Evolutionary conservation across 2,888 invertebrate genomes (phyloP).

Genomic region (Philhelius pedissequus): DNA sequence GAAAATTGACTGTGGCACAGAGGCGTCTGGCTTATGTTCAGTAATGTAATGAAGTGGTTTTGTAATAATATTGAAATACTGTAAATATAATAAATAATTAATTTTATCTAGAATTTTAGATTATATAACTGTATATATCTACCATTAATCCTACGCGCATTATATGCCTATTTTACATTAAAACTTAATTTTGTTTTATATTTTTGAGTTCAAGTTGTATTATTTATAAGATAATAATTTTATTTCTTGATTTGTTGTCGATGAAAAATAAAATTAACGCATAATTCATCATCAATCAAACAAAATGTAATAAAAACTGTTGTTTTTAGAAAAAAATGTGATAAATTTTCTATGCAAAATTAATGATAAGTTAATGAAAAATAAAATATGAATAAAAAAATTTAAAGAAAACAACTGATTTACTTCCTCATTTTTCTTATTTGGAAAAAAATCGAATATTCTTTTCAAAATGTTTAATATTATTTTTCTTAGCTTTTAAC

Average conservation of each 20-base stretch:
- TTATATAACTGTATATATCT: slow-evolving; percentile 28
- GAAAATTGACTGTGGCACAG: slow-evolving; percentile 86
- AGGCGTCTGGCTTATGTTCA: slow-evolving; percentile 91
- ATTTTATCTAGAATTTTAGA: slow-evolving; percentile 20
- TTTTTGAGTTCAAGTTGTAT: slow-evolving; percentile 34
- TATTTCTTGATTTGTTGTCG: slow-evolving; percentile 21
- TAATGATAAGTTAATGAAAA: slow-evolving; percentile 29
- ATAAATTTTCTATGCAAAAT: slow-evolving; percentile 56
- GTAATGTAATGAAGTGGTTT: slow-evolving; percentile 83
- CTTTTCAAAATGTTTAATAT: background rate
- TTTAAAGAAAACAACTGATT: slow-evolving; percentile 44
- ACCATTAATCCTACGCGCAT: slow-evolving; percentile 31
- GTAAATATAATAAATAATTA: slow-evolving; percentile 49
- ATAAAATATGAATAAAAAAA: slow-evolving; percentile 47
- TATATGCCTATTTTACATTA: slow-evolving; percentile 19
- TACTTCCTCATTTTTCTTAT: slow-evolving; percentile 20
- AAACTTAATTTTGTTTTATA: slow-evolving; percentile 23
- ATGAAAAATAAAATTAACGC: background rate
- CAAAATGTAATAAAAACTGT: slow-evolving; percentile 12
- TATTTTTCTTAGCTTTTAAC: slow-evolving; percentile 1
- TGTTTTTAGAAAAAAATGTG: slow-evolving; percentile 38
- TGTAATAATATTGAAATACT: slow-evolving; percentile 35
- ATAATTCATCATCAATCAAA: background rate
- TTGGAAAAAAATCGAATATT: background rate
- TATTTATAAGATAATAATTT: slow-evolving; percentile 21